A percentile compares a stretch with the other conserved stretches of the same genome.
These are phyloP conservation scores for Drosophila formosana DNA, from an alignment of 2,888 invertebrate genomes.

Conservation along the genomic window DNA sequence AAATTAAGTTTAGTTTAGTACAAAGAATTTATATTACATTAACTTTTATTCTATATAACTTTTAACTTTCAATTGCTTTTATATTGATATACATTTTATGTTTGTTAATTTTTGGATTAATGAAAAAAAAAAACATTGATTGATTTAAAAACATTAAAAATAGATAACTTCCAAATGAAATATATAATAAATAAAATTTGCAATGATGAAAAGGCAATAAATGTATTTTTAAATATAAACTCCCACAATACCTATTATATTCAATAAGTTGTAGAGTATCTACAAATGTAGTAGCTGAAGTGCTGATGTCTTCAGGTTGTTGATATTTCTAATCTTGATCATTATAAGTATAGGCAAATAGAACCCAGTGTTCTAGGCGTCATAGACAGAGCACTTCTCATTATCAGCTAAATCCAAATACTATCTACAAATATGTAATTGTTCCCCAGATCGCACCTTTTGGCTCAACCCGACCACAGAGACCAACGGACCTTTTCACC, in stretches of 20 bases:
- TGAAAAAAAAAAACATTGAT: too few species aligned
- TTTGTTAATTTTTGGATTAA: too few species aligned
- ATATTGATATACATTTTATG: too few species aligned
- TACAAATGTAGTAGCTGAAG: background rate
- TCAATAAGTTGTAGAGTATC: background rate
- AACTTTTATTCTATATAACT: too few species aligned
- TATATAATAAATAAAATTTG: too few species aligned
- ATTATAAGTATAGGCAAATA: conserved; percentile 35
- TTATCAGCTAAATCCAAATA: conserved; percentile 55
- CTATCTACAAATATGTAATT: conserved; percentile 49
- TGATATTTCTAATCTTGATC: conserved; percentile 34
- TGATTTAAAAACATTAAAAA: too few species aligned
- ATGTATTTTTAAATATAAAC: too few species aligned
- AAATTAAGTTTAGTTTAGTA: too few species aligned
- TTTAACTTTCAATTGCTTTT: too few species aligned
- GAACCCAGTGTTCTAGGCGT: conserved; percentile 42
- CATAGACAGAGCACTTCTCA: conserved; percentile 39
- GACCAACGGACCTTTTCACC: conserved; percentile 11
- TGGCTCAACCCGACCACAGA: background rate
- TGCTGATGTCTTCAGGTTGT: conserved; percentile 7
- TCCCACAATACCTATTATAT: background rate
- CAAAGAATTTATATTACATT: too few species aligned
- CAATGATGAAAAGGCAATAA: too few species aligned
- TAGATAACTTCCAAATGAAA: too few species aligned
- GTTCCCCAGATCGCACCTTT: conserved; percentile 26